Base-by-base conservation (phyloP, 2,888 invertebrate genomes). In the Spisula subtruncata region DNA sequence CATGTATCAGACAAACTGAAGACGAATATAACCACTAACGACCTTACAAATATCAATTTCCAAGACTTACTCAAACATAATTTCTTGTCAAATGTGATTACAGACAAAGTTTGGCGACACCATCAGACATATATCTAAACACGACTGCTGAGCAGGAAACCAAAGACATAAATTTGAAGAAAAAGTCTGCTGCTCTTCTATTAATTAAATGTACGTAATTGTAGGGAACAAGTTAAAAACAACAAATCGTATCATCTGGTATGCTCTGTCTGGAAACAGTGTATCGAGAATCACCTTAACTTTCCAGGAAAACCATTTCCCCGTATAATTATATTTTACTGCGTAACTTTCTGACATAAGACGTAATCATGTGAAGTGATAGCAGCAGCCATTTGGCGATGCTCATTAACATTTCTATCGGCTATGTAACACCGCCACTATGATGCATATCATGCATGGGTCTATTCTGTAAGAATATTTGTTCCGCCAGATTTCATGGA, bases 201-300 rank as follows among this genome's bases (percentile, higher is more conserved):
- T 75, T 75, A 75, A 75, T 75, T 75, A 75, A 75, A 75, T 75
- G 75, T 32, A 75, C 35, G 75, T 75, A 75, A 75, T 75, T 75
- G 75, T 75, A 75, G 75, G 29, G 32, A 32, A 32, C 35, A 75
- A 75, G 35, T 75, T 14, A 18, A 18, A 75, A 35, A 18, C 14
- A 75, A 75, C 75, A 75, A 75, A 75, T 75, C 75, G 16, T 75
- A 35, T 75, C 75, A 32, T 75, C 29, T 75, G 4, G 75, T 35
- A 20, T 75, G 16, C 4, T 25, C 18, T 75, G 75, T 75, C 75
- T 75, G 75, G 75, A 35, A 75, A 75, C 18, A 12, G 16, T 16
- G 75, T 75, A 75, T 32, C 75, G n/a, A 18, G 18, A 75, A 35
- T 75, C 35, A 75, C 18, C 75, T 16, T 75, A 75, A 32, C 14